Conservation (phyloP, 30 jellyfish, hydroid and myxozoan genomes). For the Aurelia sp. region DNA sequence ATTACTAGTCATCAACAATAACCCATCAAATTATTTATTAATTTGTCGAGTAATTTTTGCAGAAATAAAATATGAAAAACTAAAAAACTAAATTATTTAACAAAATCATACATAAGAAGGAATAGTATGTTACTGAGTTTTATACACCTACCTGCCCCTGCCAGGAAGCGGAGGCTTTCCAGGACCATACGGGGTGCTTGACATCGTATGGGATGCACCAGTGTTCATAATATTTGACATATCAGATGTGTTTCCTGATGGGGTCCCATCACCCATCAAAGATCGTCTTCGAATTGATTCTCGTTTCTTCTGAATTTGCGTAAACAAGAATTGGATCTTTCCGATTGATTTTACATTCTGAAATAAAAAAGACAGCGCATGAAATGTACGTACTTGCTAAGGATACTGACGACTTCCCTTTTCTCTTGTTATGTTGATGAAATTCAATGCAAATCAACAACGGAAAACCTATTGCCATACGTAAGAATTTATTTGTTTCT, state of each 20-base stretch:
- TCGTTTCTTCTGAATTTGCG: conserved; percentile 59
- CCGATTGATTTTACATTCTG: conserved; percentile 59
- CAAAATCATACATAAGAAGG: no score
- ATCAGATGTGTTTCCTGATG: conserved; percentile 66
- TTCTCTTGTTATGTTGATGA: no score
- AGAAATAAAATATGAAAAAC: no score
- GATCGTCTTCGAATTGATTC: conserved; percentile 49
- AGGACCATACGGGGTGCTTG: conserved; percentile 38
- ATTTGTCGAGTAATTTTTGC: no score
- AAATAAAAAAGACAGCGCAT: background rate
- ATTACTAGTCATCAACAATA: no score
- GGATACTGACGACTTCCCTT: no score
- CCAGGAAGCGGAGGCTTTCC: conserved; percentile 44
- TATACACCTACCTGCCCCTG: conserved; percentile 13
- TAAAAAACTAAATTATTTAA: no score
- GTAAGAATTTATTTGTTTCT: no score
- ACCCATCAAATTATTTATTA: no score
- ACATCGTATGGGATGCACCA: conserved; percentile 29
- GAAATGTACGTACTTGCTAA: no score
- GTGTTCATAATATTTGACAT: conserved; percentile 32
- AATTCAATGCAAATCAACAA: no score
- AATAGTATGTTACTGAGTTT: background rate
- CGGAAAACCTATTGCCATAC: no score
- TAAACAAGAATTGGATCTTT: conserved; percentile 39
- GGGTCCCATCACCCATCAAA: conserved; percentile 42